phyloP scores from a whole-genome alignment of 2,113 vertebrate species.

The Percina caprodes region DNA sequence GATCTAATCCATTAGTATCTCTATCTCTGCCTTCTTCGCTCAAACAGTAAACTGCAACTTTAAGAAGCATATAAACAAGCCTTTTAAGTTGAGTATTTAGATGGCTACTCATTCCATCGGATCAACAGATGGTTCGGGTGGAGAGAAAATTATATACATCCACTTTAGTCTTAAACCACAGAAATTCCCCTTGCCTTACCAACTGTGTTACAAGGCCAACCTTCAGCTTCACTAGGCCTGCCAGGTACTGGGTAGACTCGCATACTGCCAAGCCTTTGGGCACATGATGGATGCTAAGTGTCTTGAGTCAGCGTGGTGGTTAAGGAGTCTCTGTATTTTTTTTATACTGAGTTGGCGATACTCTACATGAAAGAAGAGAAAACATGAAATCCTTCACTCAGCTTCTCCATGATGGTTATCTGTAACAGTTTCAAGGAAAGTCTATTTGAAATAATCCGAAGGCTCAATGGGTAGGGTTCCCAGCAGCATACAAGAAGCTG shows the following conservation, averaged over 20 bases:
- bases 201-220: slow-evolving; percentile 40
- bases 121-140: slow-evolving; percentile 76
- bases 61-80: slow-evolving; percentile 4
- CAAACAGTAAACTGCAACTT: neutral
- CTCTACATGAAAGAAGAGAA: slow-evolving; percentile 18
- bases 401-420: slow-evolving; percentile 38
- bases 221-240: slow-evolving; percentile 39
- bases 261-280: slow-evolving; percentile 14
- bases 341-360: slow-evolving; percentile 19
- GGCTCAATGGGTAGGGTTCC: slow-evolving; percentile 33
- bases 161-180: slow-evolving; percentile 77
- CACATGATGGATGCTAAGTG: slow-evolving; percentile 46
- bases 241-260: slow-evolving; percentile 54
- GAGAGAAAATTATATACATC: slow-evolving; percentile 76
- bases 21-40: neutral
- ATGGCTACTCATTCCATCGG: slow-evolving; percentile 46
- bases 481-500: slow-evolving; percentile 22
- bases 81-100: slow-evolving; percentile 30
- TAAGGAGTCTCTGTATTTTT: slow-evolving; percentile 2
- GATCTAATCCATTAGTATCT: neutral
- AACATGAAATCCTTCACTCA: slow-evolving; percentile 36
- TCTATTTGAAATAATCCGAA: slow-evolving; percentile 50
- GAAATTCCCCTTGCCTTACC: slow-evolving; percentile 71
- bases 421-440: slow-evolving; percentile 51
- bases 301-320: slow-evolving; percentile 17